Base-by-base conservation (phyloP, 2,888 invertebrate genomes). In the Podabrus alpinus region DNA sequence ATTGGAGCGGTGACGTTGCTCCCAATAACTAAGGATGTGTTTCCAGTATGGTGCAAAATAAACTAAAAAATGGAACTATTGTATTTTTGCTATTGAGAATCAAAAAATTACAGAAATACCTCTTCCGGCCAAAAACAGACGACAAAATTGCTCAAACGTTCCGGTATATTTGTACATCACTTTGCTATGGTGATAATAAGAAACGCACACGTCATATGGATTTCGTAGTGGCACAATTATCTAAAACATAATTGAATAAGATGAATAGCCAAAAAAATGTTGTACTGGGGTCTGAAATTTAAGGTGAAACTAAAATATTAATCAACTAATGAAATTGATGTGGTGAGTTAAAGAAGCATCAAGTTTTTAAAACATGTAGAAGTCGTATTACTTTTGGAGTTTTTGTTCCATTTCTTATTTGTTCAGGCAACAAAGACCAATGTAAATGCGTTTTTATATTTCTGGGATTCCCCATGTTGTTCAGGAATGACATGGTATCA, bases 171-270 rank as follows among this genome's bases (percentile, higher is more conserved):
- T 87, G 68, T 90, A 87, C 21, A 92, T 85, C 81, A 94, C 87
- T 74, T 90, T 91, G 84, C 93, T 95, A 86, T 96, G 95, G 86
- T 95, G 93, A 85, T 94, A 97, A 84, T 93, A 96, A 0, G 97
- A 97, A 0, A 97, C 95, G 77, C 94, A 94, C 83, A 94, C 92
- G 85, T 97, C 97, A 86, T 97, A 97, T 0, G 97, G 96, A 87
- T 97, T 96, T 68, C 97, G 91, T 0, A 94, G 92, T 1, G 95
- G 93, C 86, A 97, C 97, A 77, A 97, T 92, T 15, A 96, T 92
- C 94, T 96, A 84, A 67, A 81, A 82, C 25, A 10, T 7, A 0
- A 3, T 16, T 60, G 9, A 1, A 24, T 9, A 24, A 24, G 9
- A 24, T 9, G 9, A 9, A 9, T 9, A 19, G 19, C 3, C 4